Base-by-base conservation (phyloP, 2,888 invertebrate genomes). In the Oscheius onirici region DNA sequence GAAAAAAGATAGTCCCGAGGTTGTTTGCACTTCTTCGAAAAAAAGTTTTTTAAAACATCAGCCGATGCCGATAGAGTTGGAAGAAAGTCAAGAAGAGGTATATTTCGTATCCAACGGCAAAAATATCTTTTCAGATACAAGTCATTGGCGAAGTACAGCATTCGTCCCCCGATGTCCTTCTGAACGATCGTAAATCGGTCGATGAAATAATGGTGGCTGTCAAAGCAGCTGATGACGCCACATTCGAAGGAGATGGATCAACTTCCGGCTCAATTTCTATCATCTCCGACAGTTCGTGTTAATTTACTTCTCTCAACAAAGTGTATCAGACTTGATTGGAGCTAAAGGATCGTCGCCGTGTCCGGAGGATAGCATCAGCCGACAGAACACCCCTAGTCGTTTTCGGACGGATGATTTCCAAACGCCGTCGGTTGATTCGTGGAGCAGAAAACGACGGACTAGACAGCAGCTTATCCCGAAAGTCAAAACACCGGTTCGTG, bases 361-460 rank as follows among this genome's bases (percentile, higher is more conserved):
- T 2, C 78, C 78, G 22, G 74, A 78, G 34, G 76, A 76, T 28
- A 76, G 76, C 51, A 68, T 71, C 46, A 73, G 73, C 71, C 60
- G 54, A 43, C 69, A 26, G 13, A 55, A 54, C 17, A 73, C 75
- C 20, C 76, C 69, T 1, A 57, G n/a, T 6, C 46, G 58, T 8
- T 34, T 55, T 34, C 54, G 26, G 3, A 8, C 28, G 1, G 63
- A 63, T 46, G 63, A 46, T 63, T n/a, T 6, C 6, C 28, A 24
- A 3, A 20, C 24, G 20, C 34, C 69, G 8, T 43, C 58, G n/a
- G 10, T 13, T 11, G 69, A 57, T 15, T 43, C 26, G 8, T 58
- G 69, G 69, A 49, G 49, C 17, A 17, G 55, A 13, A 43, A 46
- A 55, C 52, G 24, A 8, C 40, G 2, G 58, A 34, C 17, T 3